Percentiles rank a stretch among this genome's conserved stretches.
Evolutionary conservation across 2,888 invertebrate species (phyloP).

Genomic region (Nomada fabriciana): DNA sequence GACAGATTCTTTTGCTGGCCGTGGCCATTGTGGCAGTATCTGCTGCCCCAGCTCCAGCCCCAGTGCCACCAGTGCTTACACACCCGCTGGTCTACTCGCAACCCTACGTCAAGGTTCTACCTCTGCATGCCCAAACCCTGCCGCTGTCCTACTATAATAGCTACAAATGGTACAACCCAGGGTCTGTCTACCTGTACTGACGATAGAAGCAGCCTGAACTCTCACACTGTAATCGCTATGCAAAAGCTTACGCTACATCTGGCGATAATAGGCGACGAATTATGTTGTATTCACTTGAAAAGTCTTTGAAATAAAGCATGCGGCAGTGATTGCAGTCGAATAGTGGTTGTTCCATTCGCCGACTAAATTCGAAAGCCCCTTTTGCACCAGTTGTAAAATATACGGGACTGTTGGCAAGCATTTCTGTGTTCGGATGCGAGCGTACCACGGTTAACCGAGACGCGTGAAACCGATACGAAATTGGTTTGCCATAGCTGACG

Average conservation of each 20-base stretch:
- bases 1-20: conserved; percentile 63
- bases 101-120: conserved; percentile 62
- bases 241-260: not conserved
- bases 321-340: conserved; percentile 35
- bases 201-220: not conserved
- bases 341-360: not conserved
- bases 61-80: conserved; percentile 56
- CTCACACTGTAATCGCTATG: too few relatives aligned
- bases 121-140: conserved; percentile 42
- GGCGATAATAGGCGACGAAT: conserved; percentile 19
- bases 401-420: conserved; percentile 3
- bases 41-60: conserved; percentile 57
- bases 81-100: conserved; percentile 57
- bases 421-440: not conserved
- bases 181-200: conserved; percentile 60
- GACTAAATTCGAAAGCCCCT: conserved; percentile 5
- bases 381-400: conserved; percentile 37
- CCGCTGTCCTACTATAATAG: conserved; percentile 62
- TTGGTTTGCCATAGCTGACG: not conserved
- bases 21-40: conserved; percentile 47
- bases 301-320: conserved; percentile 48
- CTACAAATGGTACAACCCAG: conserved; percentile 66
- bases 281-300: conserved; percentile 30
- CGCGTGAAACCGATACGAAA: not conserved
- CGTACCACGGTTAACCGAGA: not conserved